These are phyloP conservation scores for Nowickia ferox DNA, from an alignment of 2,888 invertebrate genomes.

Conservation along the genomic window DNA sequence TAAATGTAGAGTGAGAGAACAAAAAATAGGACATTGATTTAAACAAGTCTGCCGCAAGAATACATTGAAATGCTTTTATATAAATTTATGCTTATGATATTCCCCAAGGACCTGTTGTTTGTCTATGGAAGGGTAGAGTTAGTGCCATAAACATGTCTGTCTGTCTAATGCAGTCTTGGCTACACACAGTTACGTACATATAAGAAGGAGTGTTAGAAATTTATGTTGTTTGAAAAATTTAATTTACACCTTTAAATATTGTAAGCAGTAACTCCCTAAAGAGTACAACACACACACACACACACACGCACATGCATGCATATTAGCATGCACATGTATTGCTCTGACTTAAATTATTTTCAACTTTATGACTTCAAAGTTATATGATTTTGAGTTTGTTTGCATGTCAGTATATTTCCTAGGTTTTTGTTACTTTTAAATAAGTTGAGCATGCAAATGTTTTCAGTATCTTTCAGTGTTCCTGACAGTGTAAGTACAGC, in stretches of 20 bases:
- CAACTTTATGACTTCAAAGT: conserved; percentile 6
- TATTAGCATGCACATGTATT: neutral
- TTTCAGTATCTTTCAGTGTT: conserved; percentile 2
- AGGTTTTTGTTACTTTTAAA: neutral
- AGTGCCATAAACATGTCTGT: conserved; percentile 56
- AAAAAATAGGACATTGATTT: conserved; percentile 42
- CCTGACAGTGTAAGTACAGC: conserved; percentile 2
- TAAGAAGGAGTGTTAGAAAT: conserved; percentile 47
- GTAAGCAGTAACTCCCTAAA: conserved; percentile 38
- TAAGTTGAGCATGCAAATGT: conserved; percentile 28
- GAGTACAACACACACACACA: conserved; percentile 22
- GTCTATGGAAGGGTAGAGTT: conserved; percentile 1
- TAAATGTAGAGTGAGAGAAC: neutral
- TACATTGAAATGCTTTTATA: neutral
- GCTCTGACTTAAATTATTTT: conserved; percentile 2
- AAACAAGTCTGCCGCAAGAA: neutral
- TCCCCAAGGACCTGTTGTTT: conserved; percentile 59
- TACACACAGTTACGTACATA: neutral
- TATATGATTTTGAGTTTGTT: neutral
- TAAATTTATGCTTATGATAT: conserved; percentile 30
- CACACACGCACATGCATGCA: neutral
- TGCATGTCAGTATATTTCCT: neutral
- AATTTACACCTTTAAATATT: conserved; percentile 66
- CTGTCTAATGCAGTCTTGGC: neutral
- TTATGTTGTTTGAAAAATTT: conserved; percentile 60